Evolutionary conservation across 1,140 invertebrate species (phyloP), one percentile per base, ranked within the genome.

Genomic region (Grapholita molesta): DNA sequence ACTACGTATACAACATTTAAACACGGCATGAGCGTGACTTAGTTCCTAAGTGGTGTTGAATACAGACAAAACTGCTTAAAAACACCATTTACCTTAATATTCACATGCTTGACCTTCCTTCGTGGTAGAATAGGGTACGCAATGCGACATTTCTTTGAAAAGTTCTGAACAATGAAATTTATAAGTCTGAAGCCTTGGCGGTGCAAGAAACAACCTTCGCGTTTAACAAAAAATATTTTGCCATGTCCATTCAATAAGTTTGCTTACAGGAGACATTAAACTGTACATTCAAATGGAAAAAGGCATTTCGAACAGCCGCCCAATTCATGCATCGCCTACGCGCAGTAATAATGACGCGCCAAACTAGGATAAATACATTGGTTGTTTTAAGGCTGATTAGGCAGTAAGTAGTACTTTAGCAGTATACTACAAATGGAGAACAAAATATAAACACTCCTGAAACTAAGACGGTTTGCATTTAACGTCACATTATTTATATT

Each of bases 101-200:
- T 28, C 24, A 32, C 24, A 32, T 15, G 25, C 55, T 61, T 61
- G 55, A 61, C 55, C 55, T 52, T 52, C 42, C 42, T 8, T 61
- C 12, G 25, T 30, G 28, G 11, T 61, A 61, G 55, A 61, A 61
- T 61, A 61, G 55, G 24, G 24, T 61, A 61, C 55, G 55, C 55
- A 61, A n/a, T 61, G 55, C 55, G 55, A 61, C 55, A 30, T 61
- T 61, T 61, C 55, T 61, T 61, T 61, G 55, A 61, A 61, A 61
- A 61, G 6, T 21, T 48, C 21, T 61, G n/a, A 61, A 61, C 55
- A 61, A 61, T 30, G 55, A 61, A 61, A 61, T 28, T 61, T 61
- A 61, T 61, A 32, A 61, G 25, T 23, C 18, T 15, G 24, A 61
- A 61, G 12, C 55, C 55, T 61, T 61, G 55, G 55, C 7, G 55